Conservation (phyloP, 2,797 vertebrate species). For the Sebastes matsubarae region DNA sequence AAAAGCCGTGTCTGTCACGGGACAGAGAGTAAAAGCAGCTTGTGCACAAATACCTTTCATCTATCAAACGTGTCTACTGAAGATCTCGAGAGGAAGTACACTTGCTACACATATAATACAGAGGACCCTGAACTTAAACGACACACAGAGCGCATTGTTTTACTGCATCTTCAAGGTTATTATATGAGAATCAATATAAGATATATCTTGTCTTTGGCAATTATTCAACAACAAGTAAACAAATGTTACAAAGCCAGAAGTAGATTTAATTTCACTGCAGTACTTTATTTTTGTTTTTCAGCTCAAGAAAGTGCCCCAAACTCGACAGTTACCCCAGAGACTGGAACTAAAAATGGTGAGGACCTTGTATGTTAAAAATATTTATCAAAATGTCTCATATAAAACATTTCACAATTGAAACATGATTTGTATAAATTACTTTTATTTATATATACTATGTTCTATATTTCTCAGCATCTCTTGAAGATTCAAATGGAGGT, state of each 20-base stretch:
- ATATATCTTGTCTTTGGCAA: not conserved
- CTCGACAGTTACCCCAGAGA: slow-evolving; percentile 23
- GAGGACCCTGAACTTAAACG: slow-evolving; percentile 47
- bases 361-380: not conserved
- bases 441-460: not conserved
- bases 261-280: not conserved
- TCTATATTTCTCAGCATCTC: slow-evolving; percentile 43
- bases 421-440: not conserved
- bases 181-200: not conserved
- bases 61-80: slow-evolving; percentile 54
- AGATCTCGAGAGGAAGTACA: slow-evolving; percentile 65
- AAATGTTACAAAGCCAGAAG: not conserved
- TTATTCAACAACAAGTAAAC: not conserved
- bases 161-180: slow-evolving; percentile 62
- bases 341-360: slow-evolving; percentile 54
- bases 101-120: slow-evolving; percentile 66
- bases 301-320: slow-evolving; percentile 21
- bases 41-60: slow-evolving; percentile 63
- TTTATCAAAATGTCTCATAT: not conserved
- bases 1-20: slow-evolving; percentile 26
- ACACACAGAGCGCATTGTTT: slow-evolving; percentile 57
- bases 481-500: slow-evolving; percentile 29
- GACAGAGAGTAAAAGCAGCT: fast-evolving
- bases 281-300: slow-evolving; percentile 12
- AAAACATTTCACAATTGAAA: not conserved